Conservation (phyloP, 2,113 vertebrate genomes). For the Cynopterus brachyotis region DNA sequence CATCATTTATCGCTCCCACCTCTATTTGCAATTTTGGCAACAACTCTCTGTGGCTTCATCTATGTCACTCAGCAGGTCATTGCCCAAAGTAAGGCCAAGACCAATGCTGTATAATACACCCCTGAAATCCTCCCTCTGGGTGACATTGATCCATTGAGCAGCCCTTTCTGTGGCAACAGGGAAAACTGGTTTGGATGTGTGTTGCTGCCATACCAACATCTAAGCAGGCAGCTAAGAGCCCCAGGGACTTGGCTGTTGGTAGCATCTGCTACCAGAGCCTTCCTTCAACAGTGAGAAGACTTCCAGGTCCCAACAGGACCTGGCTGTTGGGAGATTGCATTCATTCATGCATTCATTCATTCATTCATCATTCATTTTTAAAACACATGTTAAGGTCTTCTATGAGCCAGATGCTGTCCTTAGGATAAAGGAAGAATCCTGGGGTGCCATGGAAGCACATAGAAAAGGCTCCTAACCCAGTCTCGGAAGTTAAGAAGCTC, state of each 20-base stretch:
- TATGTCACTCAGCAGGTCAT: not conserved
- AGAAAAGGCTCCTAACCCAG: not conserved
- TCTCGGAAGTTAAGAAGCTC: too few species aligned
- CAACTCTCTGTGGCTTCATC: not conserved
- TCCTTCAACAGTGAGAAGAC: not conserved
- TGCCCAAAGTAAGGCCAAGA: not conserved
- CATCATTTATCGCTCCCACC: not conserved
- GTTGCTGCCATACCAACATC: not conserved
- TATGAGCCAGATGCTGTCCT: not conserved
- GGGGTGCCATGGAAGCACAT: not conserved
- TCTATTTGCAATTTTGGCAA: not conserved
- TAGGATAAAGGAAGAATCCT: not conserved
- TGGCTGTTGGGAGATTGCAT: not conserved
- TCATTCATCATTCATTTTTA: not conserved
- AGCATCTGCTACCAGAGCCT: not conserved
- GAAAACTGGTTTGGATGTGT: not conserved
- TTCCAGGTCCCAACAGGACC: not conserved
- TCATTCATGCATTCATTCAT: not conserved
- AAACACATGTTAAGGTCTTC: not conserved
- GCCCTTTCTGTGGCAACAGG: not conserved
- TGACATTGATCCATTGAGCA: not conserved
- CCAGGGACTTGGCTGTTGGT: not conserved
- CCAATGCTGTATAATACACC: rapidly evolving
- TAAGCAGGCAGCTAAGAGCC: not conserved
- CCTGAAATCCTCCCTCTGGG: not conserved